Evolutionary conservation across 2,113 vertebrate species (phyloP).

Genomic region (Burhinus oedicnemus): DNA sequence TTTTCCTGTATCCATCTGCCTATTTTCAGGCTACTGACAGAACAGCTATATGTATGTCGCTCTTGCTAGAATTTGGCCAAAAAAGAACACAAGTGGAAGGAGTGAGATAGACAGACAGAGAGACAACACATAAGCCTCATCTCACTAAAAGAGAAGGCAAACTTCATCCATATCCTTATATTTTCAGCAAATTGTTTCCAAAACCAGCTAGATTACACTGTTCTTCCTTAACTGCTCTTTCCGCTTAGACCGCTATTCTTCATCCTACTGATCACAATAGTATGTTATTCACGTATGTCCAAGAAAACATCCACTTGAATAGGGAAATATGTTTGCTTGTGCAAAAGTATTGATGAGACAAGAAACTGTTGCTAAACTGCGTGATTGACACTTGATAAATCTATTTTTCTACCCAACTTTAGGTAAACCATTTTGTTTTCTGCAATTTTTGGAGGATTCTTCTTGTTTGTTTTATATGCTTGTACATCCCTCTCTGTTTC

Average conservation of each 20-base stretch:
- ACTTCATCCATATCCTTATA: not conserved
- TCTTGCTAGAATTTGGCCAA: not conserved
- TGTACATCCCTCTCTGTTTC: not conserved
- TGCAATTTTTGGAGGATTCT: not conserved
- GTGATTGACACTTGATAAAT: not conserved
- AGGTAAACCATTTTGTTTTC: not conserved
- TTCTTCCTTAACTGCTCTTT: not conserved
- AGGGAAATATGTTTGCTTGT: not conserved
- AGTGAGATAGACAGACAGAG: not conserved
- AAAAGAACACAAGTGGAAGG: not conserved
- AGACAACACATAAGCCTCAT: not conserved
- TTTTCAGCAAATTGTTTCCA: not conserved
- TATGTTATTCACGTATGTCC: not conserved
- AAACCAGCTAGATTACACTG: not conserved
- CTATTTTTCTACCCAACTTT: not conserved
- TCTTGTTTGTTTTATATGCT: not conserved
- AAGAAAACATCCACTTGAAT: not conserved
- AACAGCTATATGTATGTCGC: fast-evolving
- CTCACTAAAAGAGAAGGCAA: not conserved
- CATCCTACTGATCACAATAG: not conserved
- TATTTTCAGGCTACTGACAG: not conserved
- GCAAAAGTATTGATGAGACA: not conserved
- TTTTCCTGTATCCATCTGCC: not conserved
- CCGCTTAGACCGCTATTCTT: fast-evolving
- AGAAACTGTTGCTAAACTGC: not conserved